Percentiles rank a stretch among this genome's conserved stretches.
phyloP scores from a whole-genome alignment of 1,140 invertebrate species.

The Caenorhabditis inopinata region DNA sequence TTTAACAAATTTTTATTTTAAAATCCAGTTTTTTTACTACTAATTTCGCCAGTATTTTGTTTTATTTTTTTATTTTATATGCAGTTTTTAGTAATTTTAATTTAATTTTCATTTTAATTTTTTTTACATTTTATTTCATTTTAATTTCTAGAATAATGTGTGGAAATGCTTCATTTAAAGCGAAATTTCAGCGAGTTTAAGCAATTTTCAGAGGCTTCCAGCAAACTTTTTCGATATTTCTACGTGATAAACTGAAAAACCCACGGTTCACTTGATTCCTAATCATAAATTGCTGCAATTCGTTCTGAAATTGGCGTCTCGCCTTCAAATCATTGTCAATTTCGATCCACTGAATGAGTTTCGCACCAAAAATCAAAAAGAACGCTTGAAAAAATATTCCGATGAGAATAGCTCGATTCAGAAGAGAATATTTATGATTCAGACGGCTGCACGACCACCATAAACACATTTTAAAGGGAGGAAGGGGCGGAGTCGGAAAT shows the following conservation, averaged over 20 bases:
- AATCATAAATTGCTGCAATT: constrained; percentile 4
- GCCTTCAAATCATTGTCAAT: constrained; percentile 22
- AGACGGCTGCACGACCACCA: constrained; percentile 10
- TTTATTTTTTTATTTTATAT: too few relatives aligned
- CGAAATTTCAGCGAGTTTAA: too few relatives aligned
- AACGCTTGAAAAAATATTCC: not conserved
- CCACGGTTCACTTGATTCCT: not conserved
- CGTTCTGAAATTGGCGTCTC: not conserved
- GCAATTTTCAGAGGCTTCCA: too few relatives aligned
- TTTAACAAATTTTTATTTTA: too few relatives aligned
- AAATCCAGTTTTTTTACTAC: too few relatives aligned
- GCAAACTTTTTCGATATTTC: not conserved
- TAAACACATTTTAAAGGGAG: not conserved
- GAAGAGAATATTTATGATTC: constrained; percentile 4
- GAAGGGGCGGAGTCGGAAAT: too few relatives aligned
- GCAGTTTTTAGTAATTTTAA: too few relatives aligned
- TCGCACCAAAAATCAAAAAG: not conserved
- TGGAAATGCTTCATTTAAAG: too few relatives aligned
- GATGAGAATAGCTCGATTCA: not conserved
- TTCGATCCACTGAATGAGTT: not conserved
- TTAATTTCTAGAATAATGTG: too few relatives aligned
- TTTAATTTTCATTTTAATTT: too few relatives aligned
- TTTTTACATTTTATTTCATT: too few relatives aligned
- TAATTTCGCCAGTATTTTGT: too few relatives aligned
- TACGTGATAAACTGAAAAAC: not conserved